Evolutionary conservation across 35 echinoderm and acorn worm genomes (phyloP).

Genomic region (Acanthaster planci): DNA sequence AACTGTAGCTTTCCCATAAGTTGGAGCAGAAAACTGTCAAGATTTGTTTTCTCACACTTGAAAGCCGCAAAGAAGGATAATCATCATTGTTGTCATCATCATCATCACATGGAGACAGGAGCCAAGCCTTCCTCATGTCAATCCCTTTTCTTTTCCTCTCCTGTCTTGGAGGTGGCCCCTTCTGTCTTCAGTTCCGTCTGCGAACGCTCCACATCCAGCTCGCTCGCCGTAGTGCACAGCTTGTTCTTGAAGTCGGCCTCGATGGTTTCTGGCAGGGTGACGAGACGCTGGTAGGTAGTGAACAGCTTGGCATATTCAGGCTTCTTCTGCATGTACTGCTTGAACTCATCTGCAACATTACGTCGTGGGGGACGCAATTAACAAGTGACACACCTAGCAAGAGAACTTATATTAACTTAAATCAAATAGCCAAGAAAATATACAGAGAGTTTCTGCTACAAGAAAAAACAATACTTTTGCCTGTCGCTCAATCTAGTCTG

Average conservation of each 20-base stretch:
- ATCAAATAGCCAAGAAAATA: too few relatives aligned
- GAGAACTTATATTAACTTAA: too few relatives aligned
- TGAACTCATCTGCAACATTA: slow-evolving; percentile 76
- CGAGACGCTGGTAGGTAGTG: slow-evolving; percentile 23
- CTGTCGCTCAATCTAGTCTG: too few relatives aligned
- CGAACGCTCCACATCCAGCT: not conserved
- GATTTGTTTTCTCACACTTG: too few relatives aligned
- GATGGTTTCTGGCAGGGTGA: not conserved
- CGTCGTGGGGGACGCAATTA: too few relatives aligned
- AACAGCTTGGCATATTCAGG: slow-evolving; percentile 91
- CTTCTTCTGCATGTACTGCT: slow-evolving; percentile 78
- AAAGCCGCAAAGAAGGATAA: not conserved
- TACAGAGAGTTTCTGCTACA: too few relatives aligned
- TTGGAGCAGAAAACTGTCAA: too few relatives aligned
- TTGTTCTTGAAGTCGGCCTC: slow-evolving; percentile 12
- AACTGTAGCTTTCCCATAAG: too few relatives aligned
- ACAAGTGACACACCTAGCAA: too few relatives aligned
- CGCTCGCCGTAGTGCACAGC: not conserved
- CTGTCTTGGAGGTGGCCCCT: not conserved
- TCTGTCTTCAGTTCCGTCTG: slow-evolving; percentile 20
- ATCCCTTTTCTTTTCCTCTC: slow-evolving; percentile 28
- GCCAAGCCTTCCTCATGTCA: slow-evolving; percentile 41
- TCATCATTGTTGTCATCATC: not conserved
- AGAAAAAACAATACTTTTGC: too few relatives aligned
- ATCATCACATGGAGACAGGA: slow-evolving; percentile 23